Evolutionary conservation across 2,797 vertebrate genomes (phyloP), one percentile per base, ranked within the genome.

Genomic region (Pelochelys cantorii): DNA sequence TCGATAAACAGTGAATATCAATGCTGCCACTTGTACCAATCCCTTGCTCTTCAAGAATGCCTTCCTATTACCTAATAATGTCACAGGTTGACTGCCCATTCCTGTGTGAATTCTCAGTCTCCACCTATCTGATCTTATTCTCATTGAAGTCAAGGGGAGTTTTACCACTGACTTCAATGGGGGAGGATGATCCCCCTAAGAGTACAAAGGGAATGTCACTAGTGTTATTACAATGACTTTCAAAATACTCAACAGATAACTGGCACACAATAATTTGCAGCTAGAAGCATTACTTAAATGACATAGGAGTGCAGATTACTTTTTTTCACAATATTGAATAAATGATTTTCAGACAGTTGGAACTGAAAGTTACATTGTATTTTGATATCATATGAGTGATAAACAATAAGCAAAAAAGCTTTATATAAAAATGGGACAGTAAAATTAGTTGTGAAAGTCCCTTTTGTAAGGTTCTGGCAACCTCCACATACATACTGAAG

Each of bases 371-470:
- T 57, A 77, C 12, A 78, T 14, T 29, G 23, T 37, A 62, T 11
- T 82, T 9, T n/a, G 62, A 56, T n/a, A 71, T 53, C 59, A n/a
- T 71, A 48, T 55, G 8, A 29, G 55, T 62, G 52, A 42, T 11
- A 29, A 60, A 31, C 9, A 27, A 83, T 68, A 78, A 82, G 34
- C 14, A 60, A 37, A n/a, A 56, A 34, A 14, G n/a, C 37, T 68
- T 96, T 29, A 12, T 52, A 75, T 56, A 78, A 86, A 79, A 54
- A 68, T 84, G 15, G 48, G 25, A 83, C 55, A 22, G 95, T 93
- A 97, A 95, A 92, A 94, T 87, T 91, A 91, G 90, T 87, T 55
- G 29, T 59, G 34, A 95, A 89, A 54, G 74, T 11, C 60, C 27
- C 62, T 62, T 5, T 2, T 79, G 31, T 53, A 71, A 89, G 86